Evolutionary conservation across 2,113 vertebrate genomes (phyloP).

Genomic region (Crotalus tigris): DNA sequence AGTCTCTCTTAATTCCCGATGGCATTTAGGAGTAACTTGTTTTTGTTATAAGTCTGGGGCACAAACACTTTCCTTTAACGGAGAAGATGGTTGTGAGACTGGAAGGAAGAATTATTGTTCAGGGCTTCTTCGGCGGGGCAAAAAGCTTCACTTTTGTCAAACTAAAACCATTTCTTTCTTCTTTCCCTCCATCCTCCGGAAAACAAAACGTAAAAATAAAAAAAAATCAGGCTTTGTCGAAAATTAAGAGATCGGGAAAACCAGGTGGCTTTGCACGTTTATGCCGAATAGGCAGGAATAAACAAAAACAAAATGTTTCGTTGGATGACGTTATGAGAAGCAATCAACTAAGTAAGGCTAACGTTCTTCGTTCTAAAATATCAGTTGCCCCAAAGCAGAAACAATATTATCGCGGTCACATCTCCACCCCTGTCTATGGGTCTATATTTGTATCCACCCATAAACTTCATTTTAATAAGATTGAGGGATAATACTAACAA

Average conservation of each 20-base stretch:
- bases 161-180: neutral
- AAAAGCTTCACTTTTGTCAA: neutral
- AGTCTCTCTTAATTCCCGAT: too few relatives aligned
- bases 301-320: neutral
- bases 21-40: too few relatives aligned
- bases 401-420: slow-evolving; percentile 9
- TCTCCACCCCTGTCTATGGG: neutral
- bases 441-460: neutral
- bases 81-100: neutral
- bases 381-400: neutral
- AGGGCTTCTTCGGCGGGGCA: neutral
- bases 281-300: slow-evolving; percentile 5
- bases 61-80: neutral
- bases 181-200: neutral
- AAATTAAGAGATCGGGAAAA: accelerated
- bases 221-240: slow-evolving; percentile 9
- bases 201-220: neutral
- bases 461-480: neutral
- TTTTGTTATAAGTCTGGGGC: neutral
- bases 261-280: neutral
- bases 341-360: slow-evolving; percentile 13
- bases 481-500: neutral
- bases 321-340: slow-evolving; percentile 9
- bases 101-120: neutral
- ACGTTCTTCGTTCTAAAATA: neutral